Percentiles rank a stretch among this genome's conserved stretches.
These are phyloP conservation scores for Pangasius sanitwongsei DNA, from an alignment of 2,797 vertebrate species.

Conservation along the genomic window DNA sequence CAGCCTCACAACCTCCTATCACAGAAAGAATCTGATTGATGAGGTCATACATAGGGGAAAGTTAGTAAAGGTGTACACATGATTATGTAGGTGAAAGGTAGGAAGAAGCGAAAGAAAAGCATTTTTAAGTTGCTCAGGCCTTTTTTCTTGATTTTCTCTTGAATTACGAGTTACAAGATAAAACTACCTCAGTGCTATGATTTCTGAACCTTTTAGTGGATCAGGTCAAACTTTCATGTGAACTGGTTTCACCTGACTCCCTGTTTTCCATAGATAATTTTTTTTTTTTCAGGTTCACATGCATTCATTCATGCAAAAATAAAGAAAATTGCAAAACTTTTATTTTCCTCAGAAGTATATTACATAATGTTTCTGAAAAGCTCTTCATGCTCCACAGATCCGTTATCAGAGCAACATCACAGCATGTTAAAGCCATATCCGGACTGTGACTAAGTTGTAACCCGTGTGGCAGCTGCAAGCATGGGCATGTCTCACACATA, in stretches of 20 bases:
- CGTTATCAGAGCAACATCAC: slow-evolving; percentile 23
- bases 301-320: not conserved
- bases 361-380: not conserved
- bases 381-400: not conserved
- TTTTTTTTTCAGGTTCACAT: not conserved
- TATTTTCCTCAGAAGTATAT: not conserved
- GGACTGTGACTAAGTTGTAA: not conserved
- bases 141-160: not conserved
- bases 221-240: not conserved
- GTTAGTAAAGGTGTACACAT: not conserved
- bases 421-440: not conserved
- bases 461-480: slow-evolving; percentile 41
- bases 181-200: not conserved
- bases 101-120: not conserved
- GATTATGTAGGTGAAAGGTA: not conserved
- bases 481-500: slow-evolving; percentile 38
- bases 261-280: not conserved
- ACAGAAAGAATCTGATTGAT: not conserved
- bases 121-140: not conserved
- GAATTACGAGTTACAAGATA: not conserved
- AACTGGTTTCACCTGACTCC: not conserved
- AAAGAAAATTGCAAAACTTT: not conserved
- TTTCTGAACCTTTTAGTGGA: not conserved
- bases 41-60: not conserved
- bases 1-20: not conserved